Evolutionary conservation across 2,888 invertebrate species (phyloP), one percentile per base, ranked within the genome.

Genomic region (Drosophila mercatorum): DNA sequence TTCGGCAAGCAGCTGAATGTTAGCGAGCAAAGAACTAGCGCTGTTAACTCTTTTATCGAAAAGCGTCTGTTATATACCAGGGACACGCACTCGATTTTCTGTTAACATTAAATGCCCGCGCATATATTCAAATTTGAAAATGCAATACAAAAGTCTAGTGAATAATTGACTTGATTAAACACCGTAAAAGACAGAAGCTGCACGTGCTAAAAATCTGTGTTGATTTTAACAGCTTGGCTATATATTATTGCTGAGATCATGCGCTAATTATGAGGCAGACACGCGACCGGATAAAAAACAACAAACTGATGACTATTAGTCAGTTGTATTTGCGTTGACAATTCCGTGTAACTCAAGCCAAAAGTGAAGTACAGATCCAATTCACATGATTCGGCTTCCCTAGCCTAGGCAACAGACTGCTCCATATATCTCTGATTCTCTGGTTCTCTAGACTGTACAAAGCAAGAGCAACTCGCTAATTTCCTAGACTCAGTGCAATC

Each of bases 311-410:
- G 17, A 68, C 56, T 38, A 72, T 84, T 80, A 87, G 65, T 81
- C 78, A 83, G 49, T 34, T 60, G 6, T 63, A 40, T 56, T 59
- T 64, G 60, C 63, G 52, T 44, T 65, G 72, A 68, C 64, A 78
- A 74, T 51, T 51, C 51, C 36, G 36, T 51, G 28, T 46, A 69
- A 62, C 46, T 43, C 36, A 44, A 57, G 10, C 47, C 11, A 31
- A 17, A 17, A 17, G 53, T 51, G 52, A 49, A 53, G 56, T 62
- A 75, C 51, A 75, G 63, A 11, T 22, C 40, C 43, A 64, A 52
- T 81, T 60, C 83, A 88, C 87, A 83, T 80, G 83, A 88, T 68
- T 66, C 57, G 57, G 56, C 61, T 71, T 73, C 53, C 56, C 64
- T 46, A 62, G 47, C 11, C 41, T 47, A 43, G 41, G 47, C 26